phyloP scores from a whole-genome alignment of 2,113 vertebrate species.

The Pionites leucogaster region DNA sequence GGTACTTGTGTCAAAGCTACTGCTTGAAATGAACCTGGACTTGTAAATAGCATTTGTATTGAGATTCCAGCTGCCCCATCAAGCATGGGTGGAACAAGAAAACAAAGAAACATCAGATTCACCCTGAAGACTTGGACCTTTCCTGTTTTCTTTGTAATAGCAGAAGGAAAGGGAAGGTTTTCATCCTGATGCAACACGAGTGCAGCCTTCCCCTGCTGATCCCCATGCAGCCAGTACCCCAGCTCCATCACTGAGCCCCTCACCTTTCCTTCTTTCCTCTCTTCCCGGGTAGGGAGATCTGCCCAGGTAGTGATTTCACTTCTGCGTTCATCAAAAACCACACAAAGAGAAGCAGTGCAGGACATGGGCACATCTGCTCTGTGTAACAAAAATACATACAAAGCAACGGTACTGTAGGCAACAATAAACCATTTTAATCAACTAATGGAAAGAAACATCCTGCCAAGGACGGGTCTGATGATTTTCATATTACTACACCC shows the following conservation, averaged over 20 bases:
- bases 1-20: background rate
- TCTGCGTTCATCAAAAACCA: background rate
- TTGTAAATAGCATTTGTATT: background rate
- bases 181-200: background rate
- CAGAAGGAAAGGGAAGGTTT: background rate
- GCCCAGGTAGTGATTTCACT: background rate
- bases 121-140: background rate
- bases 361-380: background rate
- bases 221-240: fast-evolving
- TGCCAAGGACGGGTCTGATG: slow-evolving; percentile 15
- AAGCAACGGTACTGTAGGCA: slow-evolving; percentile 22
- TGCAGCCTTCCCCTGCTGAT: background rate
- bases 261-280: background rate
- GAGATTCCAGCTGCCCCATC: background rate
- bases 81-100: background rate
- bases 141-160: background rate
- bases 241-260: background rate
- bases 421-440: slow-evolving; percentile 49
- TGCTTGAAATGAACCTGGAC: background rate
- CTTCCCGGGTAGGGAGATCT: background rate
- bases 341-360: background rate
- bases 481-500: slow-evolving; percentile 14
- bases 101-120: background rate
- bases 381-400: background rate
- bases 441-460: slow-evolving; percentile 23